These are phyloP conservation scores for Capreolus pygargus DNA, from an alignment of 2,113 vertebrate species.

Conservation along the genomic window DNA sequence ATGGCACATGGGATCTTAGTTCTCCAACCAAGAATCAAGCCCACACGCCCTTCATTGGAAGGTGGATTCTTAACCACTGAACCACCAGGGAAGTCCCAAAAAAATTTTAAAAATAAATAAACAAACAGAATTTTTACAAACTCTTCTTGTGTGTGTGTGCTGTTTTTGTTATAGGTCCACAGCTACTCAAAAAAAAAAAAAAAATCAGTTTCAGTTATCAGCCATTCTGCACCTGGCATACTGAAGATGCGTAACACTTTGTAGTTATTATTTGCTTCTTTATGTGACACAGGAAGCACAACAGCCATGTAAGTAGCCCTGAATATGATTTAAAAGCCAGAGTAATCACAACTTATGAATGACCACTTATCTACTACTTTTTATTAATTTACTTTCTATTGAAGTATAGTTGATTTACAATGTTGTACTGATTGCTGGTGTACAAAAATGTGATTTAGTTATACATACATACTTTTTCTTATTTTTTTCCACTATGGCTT, in stretches of 20 bases:
- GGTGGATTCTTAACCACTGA: background rate
- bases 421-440: background rate
- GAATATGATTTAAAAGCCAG: background rate
- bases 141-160: background rate
- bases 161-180: background rate
- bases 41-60: background rate
- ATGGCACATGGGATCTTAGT: background rate
- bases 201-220: background rate
- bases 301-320: background rate
- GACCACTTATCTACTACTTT: background rate
- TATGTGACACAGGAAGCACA: background rate
- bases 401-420: background rate
- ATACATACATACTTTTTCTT: background rate
- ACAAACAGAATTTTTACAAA: background rate
- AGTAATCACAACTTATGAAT: background rate
- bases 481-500: background rate
- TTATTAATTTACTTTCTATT: background rate
- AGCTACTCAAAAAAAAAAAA: background rate
- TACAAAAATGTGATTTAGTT: background rate
- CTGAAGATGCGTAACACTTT: accelerated
- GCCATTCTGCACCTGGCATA: background rate
- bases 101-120: background rate
- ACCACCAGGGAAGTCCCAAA: background rate
- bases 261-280: background rate
- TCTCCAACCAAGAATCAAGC: background rate